Evolutionary conservation across 2,888 invertebrate genomes (phyloP), one percentile per base, ranked within the genome.

Genomic region (Strigamia crassipes): DNA sequence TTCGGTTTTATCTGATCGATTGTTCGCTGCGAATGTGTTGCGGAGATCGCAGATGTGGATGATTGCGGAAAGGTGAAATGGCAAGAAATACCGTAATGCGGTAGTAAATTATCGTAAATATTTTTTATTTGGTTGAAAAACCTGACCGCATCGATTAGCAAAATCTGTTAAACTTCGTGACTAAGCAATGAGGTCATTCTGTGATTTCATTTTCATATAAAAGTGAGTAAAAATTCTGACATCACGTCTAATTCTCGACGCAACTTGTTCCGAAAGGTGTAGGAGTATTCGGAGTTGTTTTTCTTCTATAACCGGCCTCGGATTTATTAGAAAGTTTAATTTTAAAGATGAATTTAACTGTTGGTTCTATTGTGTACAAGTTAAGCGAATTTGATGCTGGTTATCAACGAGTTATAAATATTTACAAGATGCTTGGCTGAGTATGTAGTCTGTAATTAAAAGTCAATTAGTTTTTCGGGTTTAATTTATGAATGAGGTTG

Each of bases 121-220:
- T 3, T 18, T 21, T 66, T 12, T n/a, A 21, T 18, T 66, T 23
- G 23, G 1, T n/a, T 18, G 21, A 66, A 5, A 66, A 66, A 66
- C 12, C 21, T 1, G 23, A 12, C 6, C 6, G 0, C 1, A 27
- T 27, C 73, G 23, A 31, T 73, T 23, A 31, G 31, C 73, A 15
- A 73, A 73, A 13, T 73, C 13, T 27, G 73, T 73, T 73, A 31
- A 9, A 73, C n/a, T 1, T 13, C 73, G 13, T 73, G 31, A 73
- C 31, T 73, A 31, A 73, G 73, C 4, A 73, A 73, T 31, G 73
- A 73, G 73, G 73, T 73, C 73, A 66, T 9, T 0, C 21, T 0
- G 23, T 66, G 66, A 66, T 66, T 66, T 66, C 66, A 73, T 73
- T 73, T 73, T 31, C 73, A 27, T 31, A 15, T 12, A 73, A 73